phyloP scores from a whole-genome alignment of 2,113 vertebrate species.

The Mystacornis crossleyi region DNA sequence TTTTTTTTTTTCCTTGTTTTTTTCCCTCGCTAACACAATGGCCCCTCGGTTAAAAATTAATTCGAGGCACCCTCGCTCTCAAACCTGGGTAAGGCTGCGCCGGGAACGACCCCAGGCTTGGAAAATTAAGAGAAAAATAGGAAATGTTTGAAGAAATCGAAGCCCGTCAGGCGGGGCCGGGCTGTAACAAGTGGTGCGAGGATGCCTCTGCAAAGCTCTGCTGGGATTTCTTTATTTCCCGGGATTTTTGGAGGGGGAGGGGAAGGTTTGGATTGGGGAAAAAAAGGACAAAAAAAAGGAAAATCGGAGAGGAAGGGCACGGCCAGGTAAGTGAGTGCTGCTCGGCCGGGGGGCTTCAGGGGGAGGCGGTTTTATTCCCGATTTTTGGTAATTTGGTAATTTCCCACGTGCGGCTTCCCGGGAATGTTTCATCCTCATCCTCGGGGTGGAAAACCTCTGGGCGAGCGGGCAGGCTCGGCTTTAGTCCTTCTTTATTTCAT shows the following conservation, averaged over 20 bases:
- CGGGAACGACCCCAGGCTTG: not conserved
- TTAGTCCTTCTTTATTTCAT: not conserved
- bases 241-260: not conserved
- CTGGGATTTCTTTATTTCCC: not conserved
- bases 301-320: not conserved
- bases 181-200: constrained; percentile 46
- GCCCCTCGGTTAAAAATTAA: constrained; percentile 34
- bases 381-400: not conserved
- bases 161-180: not conserved
- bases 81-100: not conserved
- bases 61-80: not conserved
- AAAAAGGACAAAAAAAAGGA: not conserved
- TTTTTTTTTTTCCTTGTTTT: no score
- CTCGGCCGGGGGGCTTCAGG: not conserved
- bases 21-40: not conserved
- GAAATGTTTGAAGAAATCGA: not conserved
- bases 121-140: not conserved
- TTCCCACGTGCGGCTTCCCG: not conserved
- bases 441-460: not conserved
- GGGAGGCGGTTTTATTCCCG: not conserved
- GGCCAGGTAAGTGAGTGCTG: not conserved
- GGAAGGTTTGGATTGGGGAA: not conserved
- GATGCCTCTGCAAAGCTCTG: not conserved
- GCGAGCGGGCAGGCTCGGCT: no score
- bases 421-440: not conserved